phyloP scores from a whole-genome alignment of 2,888 invertebrate genomes.

The Campoplex nolae region DNA sequence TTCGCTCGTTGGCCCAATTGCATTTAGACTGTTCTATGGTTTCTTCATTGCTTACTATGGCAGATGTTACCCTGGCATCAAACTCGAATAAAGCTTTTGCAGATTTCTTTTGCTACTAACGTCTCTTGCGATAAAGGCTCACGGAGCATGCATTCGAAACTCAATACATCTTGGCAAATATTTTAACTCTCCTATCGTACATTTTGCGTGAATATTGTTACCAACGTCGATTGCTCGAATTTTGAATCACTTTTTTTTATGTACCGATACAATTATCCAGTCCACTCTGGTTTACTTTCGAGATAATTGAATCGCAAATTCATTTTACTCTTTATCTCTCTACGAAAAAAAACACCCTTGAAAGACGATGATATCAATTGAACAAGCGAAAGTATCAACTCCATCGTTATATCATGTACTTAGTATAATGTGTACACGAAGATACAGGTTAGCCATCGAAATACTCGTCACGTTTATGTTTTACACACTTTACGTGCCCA shows the following conservation, averaged over 20 bases:
- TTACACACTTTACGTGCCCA: constrained; percentile 62
- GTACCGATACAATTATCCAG: neutral
- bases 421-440: constrained; percentile 12
- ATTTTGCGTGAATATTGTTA: neutral
- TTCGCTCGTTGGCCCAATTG: constrained; percentile 56
- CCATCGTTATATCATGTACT: constrained; percentile 19
- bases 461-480: constrained; percentile 62
- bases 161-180: neutral
- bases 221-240: neutral
- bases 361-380: constrained; percentile 15
- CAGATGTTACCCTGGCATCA: neutral
- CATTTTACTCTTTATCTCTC: neutral
- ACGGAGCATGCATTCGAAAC: too few species aligned
- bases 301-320: neutral
- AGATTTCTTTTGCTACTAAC: neutral
- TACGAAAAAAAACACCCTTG: neutral
- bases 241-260: neutral
- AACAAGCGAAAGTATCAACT: constrained; percentile 30
- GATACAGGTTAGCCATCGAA: constrained; percentile 27
- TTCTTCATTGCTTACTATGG: constrained; percentile 31
- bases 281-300: neutral
- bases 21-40: constrained; percentile 45
- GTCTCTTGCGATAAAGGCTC: neutral
- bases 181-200: neutral
- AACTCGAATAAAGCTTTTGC: neutral